Evolutionary conservation across 2,888 invertebrate species (phyloP).

Genomic region (Rotaria macrura): DNA sequence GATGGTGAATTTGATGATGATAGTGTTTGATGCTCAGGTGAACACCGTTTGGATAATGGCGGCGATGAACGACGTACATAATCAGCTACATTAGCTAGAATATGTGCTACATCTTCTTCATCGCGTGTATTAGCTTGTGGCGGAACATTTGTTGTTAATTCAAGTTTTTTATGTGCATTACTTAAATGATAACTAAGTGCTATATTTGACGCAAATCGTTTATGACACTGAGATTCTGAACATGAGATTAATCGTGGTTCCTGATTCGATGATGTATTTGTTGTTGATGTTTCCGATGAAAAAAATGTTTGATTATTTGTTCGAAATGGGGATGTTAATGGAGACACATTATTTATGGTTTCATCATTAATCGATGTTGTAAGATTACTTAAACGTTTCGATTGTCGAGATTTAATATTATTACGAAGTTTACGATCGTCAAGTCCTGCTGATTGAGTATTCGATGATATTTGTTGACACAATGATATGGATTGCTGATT

Average conservation of each 20-base stretch:
- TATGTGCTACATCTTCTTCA: conserved; percentile 20
- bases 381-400: neutral
- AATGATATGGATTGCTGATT: neutral
- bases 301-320: neutral
- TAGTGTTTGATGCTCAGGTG: neutral
- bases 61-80: neutral
- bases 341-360: neutral
- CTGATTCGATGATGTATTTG: neutral
- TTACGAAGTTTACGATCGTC: conserved; percentile 12
- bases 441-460: neutral
- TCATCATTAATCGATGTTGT: neutral
- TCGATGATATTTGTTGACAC: neutral
- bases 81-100: conserved; percentile 9
- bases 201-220: neutral
- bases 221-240: conserved; percentile 1
- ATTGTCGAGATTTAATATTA: conserved; percentile 11
- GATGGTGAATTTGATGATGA: neutral
- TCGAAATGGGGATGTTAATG: neutral
- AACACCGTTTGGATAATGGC: neutral
- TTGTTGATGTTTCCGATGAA: neutral
- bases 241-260: neutral
- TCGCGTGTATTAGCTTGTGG: neutral
- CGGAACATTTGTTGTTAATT: neutral
- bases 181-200: conserved; percentile 6
- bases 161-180: neutral